Evolutionary conservation across 2,888 invertebrate species (phyloP), one percentile per base, ranked within the genome.

Genomic region (Onchidella celtica): DNA sequence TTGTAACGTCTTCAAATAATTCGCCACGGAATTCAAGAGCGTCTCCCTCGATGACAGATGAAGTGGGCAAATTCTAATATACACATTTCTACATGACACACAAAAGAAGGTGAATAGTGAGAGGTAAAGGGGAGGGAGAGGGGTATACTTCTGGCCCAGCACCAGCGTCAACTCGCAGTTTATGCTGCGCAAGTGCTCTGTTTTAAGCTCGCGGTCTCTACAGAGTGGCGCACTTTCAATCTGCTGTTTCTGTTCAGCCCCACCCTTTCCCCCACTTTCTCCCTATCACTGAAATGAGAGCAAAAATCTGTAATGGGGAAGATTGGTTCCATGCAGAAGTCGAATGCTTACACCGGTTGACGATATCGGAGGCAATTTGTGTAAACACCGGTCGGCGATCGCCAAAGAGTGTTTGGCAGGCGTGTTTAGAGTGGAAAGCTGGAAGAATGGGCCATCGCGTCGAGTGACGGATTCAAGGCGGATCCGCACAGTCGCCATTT

Each of bases 301-400:
- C 14, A 70, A 38, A 11, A 40, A 3, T 24, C 27, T 27, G 72
- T 27, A 57, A 34, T 24, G 74, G 61, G 27, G 27, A 24, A 61
- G 61, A 61, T 61, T 61, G 61, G 38, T 6, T 74, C 38, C 74
- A 38, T 17, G 65, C 36, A 40, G 40, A 29, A 40, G 40, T 2
- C 29, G 29, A 47, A n/a, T 11, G 47, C 75, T 61, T 65, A 65
- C 65, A 40, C 29, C 65, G 27, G 65, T 47, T 76, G 63, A 29
- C 29, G 75, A 65, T 76, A 76, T 76, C 65, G 24, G 40, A 65
- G 65, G 40, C 63, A 40, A 47, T 65, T 76, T 65, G 63, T 76
- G 65, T 76, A 76, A 76, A 76, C 75, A 76, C 32, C n/a, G 47
- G 29, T 14, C 32, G 21, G 24, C 40, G n/a, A 65, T 65, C 65